These are phyloP conservation scores for Dufourea novaeangliae DNA, from an alignment of 1,140 invertebrate genomes.

Conservation along the genomic window DNA sequence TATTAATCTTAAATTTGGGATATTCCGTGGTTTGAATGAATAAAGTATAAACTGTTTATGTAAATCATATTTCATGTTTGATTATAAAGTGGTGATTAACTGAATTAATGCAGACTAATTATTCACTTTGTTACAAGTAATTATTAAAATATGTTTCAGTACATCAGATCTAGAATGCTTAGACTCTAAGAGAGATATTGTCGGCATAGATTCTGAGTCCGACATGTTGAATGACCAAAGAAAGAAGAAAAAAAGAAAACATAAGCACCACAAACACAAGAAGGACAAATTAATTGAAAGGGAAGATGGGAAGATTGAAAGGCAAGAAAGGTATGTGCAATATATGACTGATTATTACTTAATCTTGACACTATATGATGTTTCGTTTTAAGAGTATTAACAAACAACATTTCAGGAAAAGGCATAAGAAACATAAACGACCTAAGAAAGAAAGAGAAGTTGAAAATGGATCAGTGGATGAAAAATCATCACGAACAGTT, in stretches of 20 bases:
- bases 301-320: slow-evolving; percentile 72
- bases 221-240: slow-evolving; percentile 74
- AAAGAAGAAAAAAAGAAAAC: slow-evolving; percentile 83
- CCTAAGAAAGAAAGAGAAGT: slow-evolving; percentile 76
- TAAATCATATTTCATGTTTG: background rate
- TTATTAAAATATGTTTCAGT: slow-evolving; percentile 56
- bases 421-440: slow-evolving; percentile 81
- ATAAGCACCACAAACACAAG: slow-evolving; percentile 84
- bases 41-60: background rate
- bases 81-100: background rate
- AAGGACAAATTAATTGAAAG: slow-evolving; percentile 79
- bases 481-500: slow-evolving; percentile 61
- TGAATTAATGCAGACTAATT: background rate
- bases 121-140: background rate
- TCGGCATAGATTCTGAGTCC: slow-evolving; percentile 71
- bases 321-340: slow-evolving; percentile 71
- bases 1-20: background rate
- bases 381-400: slow-evolving; percentile 9
- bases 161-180: slow-evolving; percentile 77
- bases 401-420: slow-evolving; percentile 72
- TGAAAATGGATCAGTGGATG: slow-evolving; percentile 77
- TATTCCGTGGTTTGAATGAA: background rate
- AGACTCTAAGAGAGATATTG: slow-evolving; percentile 68
- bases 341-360: slow-evolving; percentile 1
- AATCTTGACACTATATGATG: slow-evolving; percentile 5